Conservation (phyloP, 2,113 vertebrate genomes). For the Paradoxurus hermaphroditus region DNA sequence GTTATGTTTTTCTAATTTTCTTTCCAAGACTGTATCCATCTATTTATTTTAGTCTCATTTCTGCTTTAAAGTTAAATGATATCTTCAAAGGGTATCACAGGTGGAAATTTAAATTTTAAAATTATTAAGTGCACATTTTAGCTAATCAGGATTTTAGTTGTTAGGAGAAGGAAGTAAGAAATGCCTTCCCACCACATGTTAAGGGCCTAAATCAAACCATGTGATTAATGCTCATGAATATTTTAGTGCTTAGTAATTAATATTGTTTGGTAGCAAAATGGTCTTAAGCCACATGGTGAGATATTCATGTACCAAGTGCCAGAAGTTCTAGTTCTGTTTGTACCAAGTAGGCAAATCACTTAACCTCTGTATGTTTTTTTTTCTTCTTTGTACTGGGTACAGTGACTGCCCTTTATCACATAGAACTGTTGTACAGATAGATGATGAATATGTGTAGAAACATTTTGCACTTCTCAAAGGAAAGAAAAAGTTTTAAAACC, state of each 20-base stretch:
- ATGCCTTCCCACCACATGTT: not conserved
- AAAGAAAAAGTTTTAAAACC: not conserved
- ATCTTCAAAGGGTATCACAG: not conserved
- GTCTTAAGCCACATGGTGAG: not conserved
- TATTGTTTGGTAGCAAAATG: not conserved
- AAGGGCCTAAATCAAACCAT: not conserved
- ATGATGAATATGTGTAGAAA: not conserved
- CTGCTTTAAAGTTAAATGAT: not conserved
- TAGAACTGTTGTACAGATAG: not conserved
- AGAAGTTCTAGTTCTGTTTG: not conserved
- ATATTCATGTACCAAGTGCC: not conserved
- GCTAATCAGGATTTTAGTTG: not conserved
- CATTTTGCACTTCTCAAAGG: not conserved
- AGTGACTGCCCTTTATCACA: not conserved
- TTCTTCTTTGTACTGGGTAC: not conserved
- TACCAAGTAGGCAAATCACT: slow-evolving; percentile 16
- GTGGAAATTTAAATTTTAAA: not conserved
- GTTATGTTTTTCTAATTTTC: not conserved
- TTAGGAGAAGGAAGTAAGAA: not conserved
- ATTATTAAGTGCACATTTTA: not conserved
- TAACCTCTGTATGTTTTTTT: slow-evolving; percentile 45
- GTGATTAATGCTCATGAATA: not conserved
- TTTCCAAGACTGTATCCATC: not conserved
- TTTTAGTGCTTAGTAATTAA: slow-evolving; percentile 15
- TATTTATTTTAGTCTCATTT: not conserved